Percentiles rank a stretch among this genome's conserved stretches.
These are phyloP conservation scores for Serranus cabrilla DNA, from an alignment of 2,797 vertebrate species.

Conservation along the genomic window DNA sequence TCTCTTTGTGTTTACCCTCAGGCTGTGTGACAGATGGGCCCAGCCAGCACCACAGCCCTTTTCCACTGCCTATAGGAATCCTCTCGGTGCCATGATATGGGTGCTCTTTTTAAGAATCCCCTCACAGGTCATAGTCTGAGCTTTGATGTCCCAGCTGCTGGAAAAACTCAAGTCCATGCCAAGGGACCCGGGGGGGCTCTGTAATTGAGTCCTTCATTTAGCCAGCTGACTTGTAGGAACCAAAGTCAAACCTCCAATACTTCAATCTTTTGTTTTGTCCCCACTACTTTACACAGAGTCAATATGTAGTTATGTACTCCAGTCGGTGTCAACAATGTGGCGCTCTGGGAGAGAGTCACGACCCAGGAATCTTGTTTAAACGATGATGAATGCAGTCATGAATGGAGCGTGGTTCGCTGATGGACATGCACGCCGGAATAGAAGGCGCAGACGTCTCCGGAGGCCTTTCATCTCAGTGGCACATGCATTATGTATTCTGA, in stretches of 20 bases:
- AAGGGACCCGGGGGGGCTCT: conserved; percentile 17
- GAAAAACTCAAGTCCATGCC: conserved; percentile 41
- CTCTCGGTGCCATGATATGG: conserved; percentile 64
- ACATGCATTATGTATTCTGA: conserved; percentile 66
- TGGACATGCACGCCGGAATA: conserved; percentile 34
- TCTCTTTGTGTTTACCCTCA: conserved; percentile 37
- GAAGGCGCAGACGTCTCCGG: conserved; percentile 47
- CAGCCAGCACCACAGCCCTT: conserved; percentile 43
- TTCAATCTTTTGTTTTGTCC: conserved; percentile 22
- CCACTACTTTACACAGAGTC: conserved; percentile 54
- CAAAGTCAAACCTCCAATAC: conserved; percentile 64
- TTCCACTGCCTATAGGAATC: conserved; percentile 58
- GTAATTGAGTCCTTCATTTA: conserved; percentile 62
- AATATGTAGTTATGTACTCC: conserved; percentile 74
- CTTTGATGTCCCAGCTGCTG: conserved; percentile 69
- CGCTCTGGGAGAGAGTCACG: conserved; percentile 47
- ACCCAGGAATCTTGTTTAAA: conserved; percentile 67
- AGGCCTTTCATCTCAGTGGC: conserved; percentile 67
- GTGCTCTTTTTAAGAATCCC: conserved; percentile 62
- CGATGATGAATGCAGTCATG: conserved; percentile 61
- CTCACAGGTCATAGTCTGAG: conserved; percentile 63
- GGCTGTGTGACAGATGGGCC: conserved; percentile 60
- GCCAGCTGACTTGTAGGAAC: conserved; percentile 39
- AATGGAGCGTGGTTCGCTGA: conserved; percentile 50
- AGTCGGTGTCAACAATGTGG: conserved; percentile 59